Percentiles rank a stretch among this genome's conserved stretches.
These are phyloP conservation scores for Thalassarche chlororhynchos DNA, from an alignment of 2,113 vertebrate genomes.

Conservation along the genomic window DNA sequence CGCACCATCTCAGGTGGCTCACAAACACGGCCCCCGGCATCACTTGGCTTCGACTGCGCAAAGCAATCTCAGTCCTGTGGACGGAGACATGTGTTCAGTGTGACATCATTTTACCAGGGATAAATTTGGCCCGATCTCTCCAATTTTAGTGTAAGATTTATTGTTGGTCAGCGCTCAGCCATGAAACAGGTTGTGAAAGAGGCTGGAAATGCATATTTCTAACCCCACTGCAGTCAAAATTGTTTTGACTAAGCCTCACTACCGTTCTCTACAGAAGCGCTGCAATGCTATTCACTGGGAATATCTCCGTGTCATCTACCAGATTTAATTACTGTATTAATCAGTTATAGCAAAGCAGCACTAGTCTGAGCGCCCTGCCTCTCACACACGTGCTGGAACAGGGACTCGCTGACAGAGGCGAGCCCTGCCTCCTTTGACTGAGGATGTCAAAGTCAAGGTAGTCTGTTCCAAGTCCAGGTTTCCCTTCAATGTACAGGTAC, in stretches of 20 bases:
- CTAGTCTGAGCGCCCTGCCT: not conserved
- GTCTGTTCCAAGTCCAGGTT: not conserved
- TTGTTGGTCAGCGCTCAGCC: not conserved
- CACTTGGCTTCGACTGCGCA: fast-evolving
- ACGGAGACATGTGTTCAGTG: not conserved
- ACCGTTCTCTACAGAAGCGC: not conserved
- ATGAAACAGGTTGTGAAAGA: not conserved
- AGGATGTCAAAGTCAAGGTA: not conserved
- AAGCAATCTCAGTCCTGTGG: not conserved
- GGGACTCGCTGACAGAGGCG: not conserved
- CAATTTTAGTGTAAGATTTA: not conserved
- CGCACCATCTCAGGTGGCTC: fast-evolving
- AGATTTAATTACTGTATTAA: not conserved
- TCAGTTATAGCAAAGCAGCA: not conserved
- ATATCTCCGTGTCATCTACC: not conserved
- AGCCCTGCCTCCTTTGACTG: not conserved
- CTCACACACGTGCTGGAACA: fast-evolving
- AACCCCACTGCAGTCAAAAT: not conserved
- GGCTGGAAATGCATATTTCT: not conserved
- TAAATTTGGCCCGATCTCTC: not conserved
- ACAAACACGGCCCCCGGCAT: not conserved
- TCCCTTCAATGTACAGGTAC: not conserved
- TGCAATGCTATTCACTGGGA: not conserved
- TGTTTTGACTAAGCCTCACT: not conserved
- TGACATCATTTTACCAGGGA: not conserved